A percentile compares a stretch with the other conserved stretches of the same genome.
phyloP scores from a whole-genome alignment of 30 jellyfish, hydroid and myxozoan genomes.

The Hydractinia echinata region DNA sequence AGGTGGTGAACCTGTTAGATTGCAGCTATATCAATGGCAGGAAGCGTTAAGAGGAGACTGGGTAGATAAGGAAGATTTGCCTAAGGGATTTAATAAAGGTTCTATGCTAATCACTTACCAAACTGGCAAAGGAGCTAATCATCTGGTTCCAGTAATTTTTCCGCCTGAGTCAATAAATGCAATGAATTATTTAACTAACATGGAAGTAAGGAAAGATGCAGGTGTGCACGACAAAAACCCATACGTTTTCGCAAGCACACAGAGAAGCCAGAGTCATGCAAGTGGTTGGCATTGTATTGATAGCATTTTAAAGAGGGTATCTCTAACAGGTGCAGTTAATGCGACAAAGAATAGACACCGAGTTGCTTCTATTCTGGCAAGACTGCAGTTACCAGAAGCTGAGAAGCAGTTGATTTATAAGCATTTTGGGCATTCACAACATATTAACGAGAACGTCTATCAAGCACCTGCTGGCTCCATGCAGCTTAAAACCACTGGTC shows the following conservation, averaged over 20 bases:
- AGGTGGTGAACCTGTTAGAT: constrained; percentile 39
- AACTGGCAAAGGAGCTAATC: constrained; percentile 30
- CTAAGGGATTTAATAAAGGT: background rate
- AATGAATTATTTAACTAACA: background rate
- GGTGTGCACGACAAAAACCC: background rate
- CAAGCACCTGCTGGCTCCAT: constrained; percentile 37
- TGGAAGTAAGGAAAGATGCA: background rate
- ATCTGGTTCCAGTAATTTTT: constrained; percentile 18
- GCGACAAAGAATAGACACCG: constrained; percentile 40
- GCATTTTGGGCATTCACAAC: constrained; percentile 41
- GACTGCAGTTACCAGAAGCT: constrained; percentile 11
- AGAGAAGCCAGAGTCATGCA: constrained; percentile 20
- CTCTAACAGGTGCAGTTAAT: constrained; percentile 34
- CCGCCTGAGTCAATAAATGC: constrained; percentile 21
- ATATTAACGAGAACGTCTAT: constrained; percentile 25
- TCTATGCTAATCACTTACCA: constrained; percentile 30
- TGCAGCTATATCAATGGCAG: constrained; percentile 22
- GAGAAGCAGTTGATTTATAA: constrained; percentile 26
- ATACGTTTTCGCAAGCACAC: background rate
- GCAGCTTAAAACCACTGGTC: constrained; percentile 24
- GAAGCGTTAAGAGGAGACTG: constrained; percentile 34
- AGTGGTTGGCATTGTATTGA: constrained; percentile 35
- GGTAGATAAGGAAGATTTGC: constrained; percentile 27
- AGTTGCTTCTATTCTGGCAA: constrained; percentile 32
- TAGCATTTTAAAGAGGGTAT: constrained; percentile 15